Evolutionary conservation across 1,140 invertebrate species (phyloP).

Genomic region (Euwallacea fornicatus): DNA sequence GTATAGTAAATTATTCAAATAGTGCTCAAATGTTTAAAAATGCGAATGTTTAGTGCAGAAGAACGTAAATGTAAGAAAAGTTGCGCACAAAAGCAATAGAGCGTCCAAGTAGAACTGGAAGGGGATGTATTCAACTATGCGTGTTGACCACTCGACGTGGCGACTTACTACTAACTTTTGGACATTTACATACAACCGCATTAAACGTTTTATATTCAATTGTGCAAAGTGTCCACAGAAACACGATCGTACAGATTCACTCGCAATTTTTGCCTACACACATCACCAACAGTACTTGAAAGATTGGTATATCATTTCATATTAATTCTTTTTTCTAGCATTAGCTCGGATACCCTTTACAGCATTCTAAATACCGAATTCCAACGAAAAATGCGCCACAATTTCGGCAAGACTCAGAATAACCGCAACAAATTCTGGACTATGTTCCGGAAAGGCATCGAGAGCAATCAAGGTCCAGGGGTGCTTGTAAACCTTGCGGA

Average conservation of each 20-base stretch:
- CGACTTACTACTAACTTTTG: no score
- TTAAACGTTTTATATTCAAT: no score
- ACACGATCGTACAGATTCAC: not conserved
- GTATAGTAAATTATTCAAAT: no score
- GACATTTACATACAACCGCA: no score
- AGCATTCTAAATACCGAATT: constrained; percentile 58
- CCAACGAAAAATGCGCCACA: constrained; percentile 55
- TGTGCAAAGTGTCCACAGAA: no score
- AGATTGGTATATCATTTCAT: constrained; percentile 3
- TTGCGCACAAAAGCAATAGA: no score
- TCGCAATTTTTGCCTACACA: not conserved
- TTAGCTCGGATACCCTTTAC: constrained; percentile 56
- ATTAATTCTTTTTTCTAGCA: constrained; percentile 45
- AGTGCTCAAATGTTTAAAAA: no score
- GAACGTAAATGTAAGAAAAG: no score
- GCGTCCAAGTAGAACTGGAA: no score
- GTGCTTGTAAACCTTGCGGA: constrained; percentile 63
- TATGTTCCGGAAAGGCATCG: constrained; percentile 46
- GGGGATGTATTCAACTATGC: no score
- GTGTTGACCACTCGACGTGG: no score
- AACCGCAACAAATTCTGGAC: constrained; percentile 47
- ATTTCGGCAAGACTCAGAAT: constrained; percentile 47
- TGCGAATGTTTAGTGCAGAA: no score
- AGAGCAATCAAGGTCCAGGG: constrained; percentile 51
- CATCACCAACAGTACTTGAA: not conserved